Conservation (phyloP, 2,797 vertebrate species). For the Chanos chanos region DNA sequence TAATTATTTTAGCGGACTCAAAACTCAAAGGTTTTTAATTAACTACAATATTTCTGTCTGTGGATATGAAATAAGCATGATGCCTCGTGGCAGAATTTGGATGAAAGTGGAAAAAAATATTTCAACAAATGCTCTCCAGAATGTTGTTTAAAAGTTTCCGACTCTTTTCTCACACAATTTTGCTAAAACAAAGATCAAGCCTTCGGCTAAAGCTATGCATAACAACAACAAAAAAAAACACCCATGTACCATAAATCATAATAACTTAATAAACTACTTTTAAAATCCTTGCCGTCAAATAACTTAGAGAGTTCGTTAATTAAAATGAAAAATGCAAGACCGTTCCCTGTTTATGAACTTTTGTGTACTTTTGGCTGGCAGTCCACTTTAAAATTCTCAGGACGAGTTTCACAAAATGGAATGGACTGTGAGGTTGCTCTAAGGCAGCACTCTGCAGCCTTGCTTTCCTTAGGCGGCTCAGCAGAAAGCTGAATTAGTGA, state of each 20-base stretch:
- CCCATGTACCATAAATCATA: no score
- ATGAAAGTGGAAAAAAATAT: conserved; percentile 16
- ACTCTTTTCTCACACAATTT: conserved; percentile 1
- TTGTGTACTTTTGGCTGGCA: no score
- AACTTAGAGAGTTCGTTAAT: no score
- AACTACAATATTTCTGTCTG: conserved; percentile 30
- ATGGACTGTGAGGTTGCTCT: conserved; percentile 5
- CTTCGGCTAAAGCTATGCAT: conserved; percentile 3
- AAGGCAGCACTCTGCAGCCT: conserved; percentile 19
- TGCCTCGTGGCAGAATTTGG: conserved; percentile 21
- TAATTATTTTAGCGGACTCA: conserved; percentile 39
- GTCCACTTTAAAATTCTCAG: conserved; percentile 8
- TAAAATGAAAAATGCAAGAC: conserved; percentile 9
- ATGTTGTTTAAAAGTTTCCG: background rate
- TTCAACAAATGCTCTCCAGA: background rate
- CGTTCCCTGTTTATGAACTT: background rate
- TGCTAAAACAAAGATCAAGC: conserved; percentile 7
- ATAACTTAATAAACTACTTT: no score
- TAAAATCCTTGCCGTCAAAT: no score
- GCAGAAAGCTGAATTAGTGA: conserved; percentile 49
- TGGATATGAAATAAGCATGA: conserved; percentile 10
- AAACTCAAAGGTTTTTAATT: conserved; percentile 39
- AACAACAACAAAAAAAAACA: background rate
- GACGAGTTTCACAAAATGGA: background rate
- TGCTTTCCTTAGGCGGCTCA: conserved; percentile 47